These are phyloP conservation scores for Botia kubotai DNA, from an alignment of 2,797 vertebrate genomes.

Conservation along the genomic window DNA sequence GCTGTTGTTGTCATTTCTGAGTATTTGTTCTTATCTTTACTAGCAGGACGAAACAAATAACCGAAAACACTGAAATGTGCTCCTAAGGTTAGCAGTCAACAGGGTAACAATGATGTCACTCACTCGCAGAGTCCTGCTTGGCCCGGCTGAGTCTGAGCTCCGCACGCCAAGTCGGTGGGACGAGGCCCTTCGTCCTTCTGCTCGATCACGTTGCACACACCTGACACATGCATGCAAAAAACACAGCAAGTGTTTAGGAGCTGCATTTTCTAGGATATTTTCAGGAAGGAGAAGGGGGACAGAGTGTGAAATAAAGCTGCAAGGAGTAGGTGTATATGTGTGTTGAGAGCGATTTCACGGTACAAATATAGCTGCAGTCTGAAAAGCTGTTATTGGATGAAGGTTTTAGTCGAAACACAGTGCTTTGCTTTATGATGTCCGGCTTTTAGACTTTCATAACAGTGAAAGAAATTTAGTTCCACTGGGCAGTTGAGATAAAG, in stretches of 20 bases:
- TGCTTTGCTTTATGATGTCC: conserved; percentile 35
- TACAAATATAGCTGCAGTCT: conserved; percentile 41
- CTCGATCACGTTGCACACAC: conserved; percentile 89
- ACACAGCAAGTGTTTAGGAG: not conserved
- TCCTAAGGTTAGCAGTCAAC: not conserved
- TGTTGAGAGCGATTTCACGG: conserved; percentile 42
- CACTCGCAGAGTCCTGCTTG: conserved; percentile 91
- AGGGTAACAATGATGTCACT: conserved; percentile 56
- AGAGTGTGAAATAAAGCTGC: conserved; percentile 2
- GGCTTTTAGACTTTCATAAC: conserved; percentile 38
- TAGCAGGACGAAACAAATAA: not conserved
- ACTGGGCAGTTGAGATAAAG: conserved; percentile 29
- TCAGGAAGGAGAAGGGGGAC: conserved; percentile 16
- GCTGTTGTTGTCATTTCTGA: too few relatives aligned
- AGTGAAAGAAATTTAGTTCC: conserved; percentile 26
- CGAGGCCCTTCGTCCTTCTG: conserved; percentile 86
- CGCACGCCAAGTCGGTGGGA: conserved; percentile 87
- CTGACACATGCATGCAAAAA: conserved; percentile 63
- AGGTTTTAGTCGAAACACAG: conserved; percentile 30
- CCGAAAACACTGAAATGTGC: not conserved
- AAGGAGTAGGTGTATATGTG: conserved; percentile 21
- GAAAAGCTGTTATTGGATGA: conserved; percentile 36
- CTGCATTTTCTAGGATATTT: conserved; percentile 22
- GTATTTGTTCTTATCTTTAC: too few relatives aligned
- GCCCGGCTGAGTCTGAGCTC: conserved; percentile 83